These are phyloP conservation scores for Argyrosomus regius DNA, from an alignment of 2,797 vertebrate species.

Conservation along the genomic window DNA sequence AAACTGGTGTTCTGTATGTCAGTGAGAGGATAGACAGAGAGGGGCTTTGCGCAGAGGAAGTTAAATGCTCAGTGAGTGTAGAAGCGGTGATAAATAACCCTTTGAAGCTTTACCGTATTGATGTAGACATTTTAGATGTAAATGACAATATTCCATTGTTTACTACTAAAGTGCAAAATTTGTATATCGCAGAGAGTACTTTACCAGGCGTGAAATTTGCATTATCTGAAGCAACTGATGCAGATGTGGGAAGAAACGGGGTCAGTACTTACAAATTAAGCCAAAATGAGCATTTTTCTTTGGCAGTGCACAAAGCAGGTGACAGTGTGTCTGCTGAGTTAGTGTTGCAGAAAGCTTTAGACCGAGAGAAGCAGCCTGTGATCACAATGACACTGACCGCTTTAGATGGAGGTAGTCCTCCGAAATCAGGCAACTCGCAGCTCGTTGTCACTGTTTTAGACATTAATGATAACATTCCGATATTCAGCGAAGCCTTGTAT, in stretches of 20 bases:
- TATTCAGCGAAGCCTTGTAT: slow-evolving; percentile 77
- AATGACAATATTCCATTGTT: slow-evolving; percentile 81
- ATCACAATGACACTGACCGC: slow-evolving; percentile 76
- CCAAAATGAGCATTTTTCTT: slow-evolving; percentile 87
- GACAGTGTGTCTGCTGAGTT: slow-evolving; percentile 77
- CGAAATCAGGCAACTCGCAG: slow-evolving; percentile 71
- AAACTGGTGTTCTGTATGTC: slow-evolving; percentile 82
- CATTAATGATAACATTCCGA: slow-evolving; percentile 78
- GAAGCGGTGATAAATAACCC: slow-evolving; percentile 87
- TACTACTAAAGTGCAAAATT: slow-evolving; percentile 46
- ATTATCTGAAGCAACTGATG: slow-evolving; percentile 88
- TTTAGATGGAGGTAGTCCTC: slow-evolving; percentile 78
- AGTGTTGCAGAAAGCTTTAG: slow-evolving; percentile 81
- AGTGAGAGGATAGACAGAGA: slow-evolving; percentile 84
- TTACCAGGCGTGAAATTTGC: slow-evolving; percentile 87
- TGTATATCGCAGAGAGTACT: slow-evolving; percentile 77
- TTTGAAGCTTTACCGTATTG: slow-evolving; percentile 82
- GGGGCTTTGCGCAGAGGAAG: slow-evolving; percentile 75
- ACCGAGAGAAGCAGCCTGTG: slow-evolving; percentile 78
- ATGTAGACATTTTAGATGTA: slow-evolving; percentile 78
- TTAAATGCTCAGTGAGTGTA: slow-evolving; percentile 79
- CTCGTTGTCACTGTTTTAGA: slow-evolving; percentile 77
- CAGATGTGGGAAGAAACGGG: slow-evolving; percentile 87
- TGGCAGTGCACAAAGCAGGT: slow-evolving; percentile 79
- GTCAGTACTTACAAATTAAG: slow-evolving; percentile 89